These are phyloP conservation scores for Echinops telfairi DNA, from an alignment of 2,113 vertebrate species.

Conservation along the genomic window DNA sequence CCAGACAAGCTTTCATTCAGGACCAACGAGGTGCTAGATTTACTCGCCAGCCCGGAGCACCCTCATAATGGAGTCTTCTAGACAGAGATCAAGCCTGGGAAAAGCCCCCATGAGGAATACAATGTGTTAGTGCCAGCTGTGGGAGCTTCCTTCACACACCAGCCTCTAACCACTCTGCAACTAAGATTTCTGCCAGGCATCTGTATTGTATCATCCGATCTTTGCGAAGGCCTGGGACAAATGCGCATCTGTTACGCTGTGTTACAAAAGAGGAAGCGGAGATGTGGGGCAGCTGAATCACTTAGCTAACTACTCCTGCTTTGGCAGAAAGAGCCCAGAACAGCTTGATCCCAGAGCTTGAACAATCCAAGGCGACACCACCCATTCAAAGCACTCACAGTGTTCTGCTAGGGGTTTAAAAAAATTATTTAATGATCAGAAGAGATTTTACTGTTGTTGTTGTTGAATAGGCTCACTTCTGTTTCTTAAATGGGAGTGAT, in stretches of 20 bases:
- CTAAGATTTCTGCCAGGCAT: neutral
- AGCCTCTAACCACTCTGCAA: neutral
- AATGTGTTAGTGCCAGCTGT: neutral
- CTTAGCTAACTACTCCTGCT: too few relatives aligned
- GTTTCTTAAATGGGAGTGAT: neutral
- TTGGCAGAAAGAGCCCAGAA: neutral
- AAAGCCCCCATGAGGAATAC: neutral
- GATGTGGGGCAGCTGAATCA: too few relatives aligned
- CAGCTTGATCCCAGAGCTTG: neutral
- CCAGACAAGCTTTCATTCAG: neutral
- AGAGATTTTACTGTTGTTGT: neutral
- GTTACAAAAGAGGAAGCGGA: neutral
- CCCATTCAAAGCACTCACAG: neutral
- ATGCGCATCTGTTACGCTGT: neutral
- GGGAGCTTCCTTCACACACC: neutral
- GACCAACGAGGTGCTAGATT: neutral
- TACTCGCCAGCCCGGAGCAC: neutral
- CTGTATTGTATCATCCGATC: neutral
- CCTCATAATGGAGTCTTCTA: accelerated
- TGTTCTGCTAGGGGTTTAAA: neutral
- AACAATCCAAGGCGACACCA: neutral
- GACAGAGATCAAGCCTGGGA: too few relatives aligned
- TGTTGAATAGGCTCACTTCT: neutral
- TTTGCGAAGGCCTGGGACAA: neutral
- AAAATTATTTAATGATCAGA: neutral